phyloP scores from a whole-genome alignment of 2,797 vertebrate species.

The Chelmon rostratus region DNA sequence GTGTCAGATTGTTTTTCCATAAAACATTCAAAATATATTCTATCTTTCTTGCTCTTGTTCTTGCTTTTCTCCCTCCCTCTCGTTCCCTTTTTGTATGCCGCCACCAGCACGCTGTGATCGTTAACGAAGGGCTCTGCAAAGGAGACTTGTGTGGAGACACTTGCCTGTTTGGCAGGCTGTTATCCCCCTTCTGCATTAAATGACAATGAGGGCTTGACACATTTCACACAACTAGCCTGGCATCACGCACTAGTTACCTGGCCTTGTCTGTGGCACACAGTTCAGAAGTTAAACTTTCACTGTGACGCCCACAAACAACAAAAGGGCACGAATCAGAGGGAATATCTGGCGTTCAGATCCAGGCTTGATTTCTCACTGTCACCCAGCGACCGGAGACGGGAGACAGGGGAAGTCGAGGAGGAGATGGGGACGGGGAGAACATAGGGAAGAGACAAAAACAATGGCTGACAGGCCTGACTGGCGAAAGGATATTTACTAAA shows the following conservation, averaged over 20 bases:
- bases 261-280: slow-evolving; percentile 46
- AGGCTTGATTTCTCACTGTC: slow-evolving; percentile 68
- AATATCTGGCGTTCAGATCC: slow-evolving; percentile 53
- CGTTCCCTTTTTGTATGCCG: slow-evolving; percentile 46
- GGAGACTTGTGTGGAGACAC: slow-evolving; percentile 58
- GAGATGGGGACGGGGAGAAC: slow-evolving; percentile 34
- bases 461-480: slow-evolving; percentile 85
- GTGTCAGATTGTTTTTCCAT: slow-evolving; percentile 99
- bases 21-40: slow-evolving; percentile 99
- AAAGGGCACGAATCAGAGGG: slow-evolving; percentile 66
- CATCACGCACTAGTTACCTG: slow-evolving; percentile 67
- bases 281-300: slow-evolving; percentile 71
- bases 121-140: slow-evolving; percentile 77
- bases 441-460: slow-evolving; percentile 71
- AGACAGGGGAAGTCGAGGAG: slow-evolving; percentile 27
- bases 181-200: slow-evolving; percentile 74
- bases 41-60: slow-evolving; percentile 81
- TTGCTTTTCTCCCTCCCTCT: slow-evolving; percentile 62
- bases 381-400: slow-evolving; percentile 54
- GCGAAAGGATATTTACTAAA: slow-evolving; percentile 87
- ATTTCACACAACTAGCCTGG: slow-evolving; percentile 63
- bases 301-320: slow-evolving; percentile 58
- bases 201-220: slow-evolving; percentile 74
- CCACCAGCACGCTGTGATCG: slow-evolving; percentile 62
- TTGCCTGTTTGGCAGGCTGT: slow-evolving; percentile 72